These are phyloP conservation scores for Drosophila paramelanica DNA, from an alignment of 2,888 invertebrate species.

Conservation along the genomic window DNA sequence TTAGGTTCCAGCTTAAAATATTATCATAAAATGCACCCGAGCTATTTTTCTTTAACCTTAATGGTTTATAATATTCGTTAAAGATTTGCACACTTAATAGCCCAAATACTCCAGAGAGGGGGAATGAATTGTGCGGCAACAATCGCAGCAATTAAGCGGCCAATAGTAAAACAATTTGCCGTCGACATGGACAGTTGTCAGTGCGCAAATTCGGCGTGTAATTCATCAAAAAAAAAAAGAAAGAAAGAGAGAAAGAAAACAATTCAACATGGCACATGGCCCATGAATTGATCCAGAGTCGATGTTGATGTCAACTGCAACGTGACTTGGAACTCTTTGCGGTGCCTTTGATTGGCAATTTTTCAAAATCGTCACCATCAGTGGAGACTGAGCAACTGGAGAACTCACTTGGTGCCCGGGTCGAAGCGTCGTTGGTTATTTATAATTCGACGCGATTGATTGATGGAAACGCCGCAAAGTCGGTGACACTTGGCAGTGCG, in stretches of 20 bases:
- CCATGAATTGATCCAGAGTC: constrained; percentile 37
- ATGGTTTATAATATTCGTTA: constrained; percentile 16
- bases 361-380: constrained; percentile 74
- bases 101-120: neutral
- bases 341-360: constrained; percentile 78
- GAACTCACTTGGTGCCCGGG: constrained; percentile 19
- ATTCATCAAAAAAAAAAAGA: constrained; percentile 67
- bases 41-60: constrained; percentile 12
- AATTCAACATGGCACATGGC: constrained; percentile 48
- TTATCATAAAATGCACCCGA: neutral
- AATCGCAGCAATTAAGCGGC: constrained; percentile 52
- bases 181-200: constrained; percentile 64
- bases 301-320: constrained; percentile 68
- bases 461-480: constrained; percentile 76
- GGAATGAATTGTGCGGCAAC: constrained; percentile 42
- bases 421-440: constrained; percentile 64
- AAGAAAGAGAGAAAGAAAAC: neutral
- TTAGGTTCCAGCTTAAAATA: too few species aligned
- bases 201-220: constrained; percentile 60
- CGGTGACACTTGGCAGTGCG: constrained; percentile 78
- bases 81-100: constrained; percentile 38
- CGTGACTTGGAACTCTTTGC: constrained; percentile 73
- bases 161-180: constrained; percentile 66
- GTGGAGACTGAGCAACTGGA: neutral
- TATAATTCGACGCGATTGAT: constrained; percentile 77